Conservation (phyloP, 2,888 invertebrate species). For the Polydrusus pterygomalis region DNA sequence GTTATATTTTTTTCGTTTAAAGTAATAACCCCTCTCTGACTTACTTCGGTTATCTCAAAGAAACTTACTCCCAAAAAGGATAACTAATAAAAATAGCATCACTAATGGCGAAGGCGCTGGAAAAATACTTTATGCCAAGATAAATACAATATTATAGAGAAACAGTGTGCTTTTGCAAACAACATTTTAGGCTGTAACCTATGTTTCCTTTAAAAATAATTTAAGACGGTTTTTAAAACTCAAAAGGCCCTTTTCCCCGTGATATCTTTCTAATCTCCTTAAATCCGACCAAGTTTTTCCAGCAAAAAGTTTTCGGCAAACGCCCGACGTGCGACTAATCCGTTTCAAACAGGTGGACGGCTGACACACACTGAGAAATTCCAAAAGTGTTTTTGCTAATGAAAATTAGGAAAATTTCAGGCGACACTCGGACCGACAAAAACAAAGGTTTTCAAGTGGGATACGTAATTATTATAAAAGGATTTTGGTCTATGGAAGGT, state of each 20-base stretch:
- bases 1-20: no score
- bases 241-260: background rate
- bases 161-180: no score
- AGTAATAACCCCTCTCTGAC: no score
- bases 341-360: constrained; percentile 49
- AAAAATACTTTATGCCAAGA: background rate
- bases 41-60: no score
- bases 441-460: constrained; percentile 43
- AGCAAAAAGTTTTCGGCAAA: constrained; percentile 35
- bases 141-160: no score
- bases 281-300: constrained; percentile 17
- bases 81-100: no score
- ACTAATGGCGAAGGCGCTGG: constrained; percentile 5
- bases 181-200: no score
- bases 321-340: constrained; percentile 38
- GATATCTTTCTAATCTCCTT: constrained; percentile 26
- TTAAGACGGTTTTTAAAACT: background rate
- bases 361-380: constrained; percentile 38
- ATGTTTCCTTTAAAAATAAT: no score
- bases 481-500: constrained; percentile 44
- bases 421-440: constrained; percentile 41
- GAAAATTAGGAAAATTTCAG: constrained; percentile 51
- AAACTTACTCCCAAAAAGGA: no score
- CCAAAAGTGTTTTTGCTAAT: constrained; percentile 45
- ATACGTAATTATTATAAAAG: constrained; percentile 52